phyloP scores from a whole-genome alignment of 1,140 invertebrate species.

The Battus philenor region DNA sequence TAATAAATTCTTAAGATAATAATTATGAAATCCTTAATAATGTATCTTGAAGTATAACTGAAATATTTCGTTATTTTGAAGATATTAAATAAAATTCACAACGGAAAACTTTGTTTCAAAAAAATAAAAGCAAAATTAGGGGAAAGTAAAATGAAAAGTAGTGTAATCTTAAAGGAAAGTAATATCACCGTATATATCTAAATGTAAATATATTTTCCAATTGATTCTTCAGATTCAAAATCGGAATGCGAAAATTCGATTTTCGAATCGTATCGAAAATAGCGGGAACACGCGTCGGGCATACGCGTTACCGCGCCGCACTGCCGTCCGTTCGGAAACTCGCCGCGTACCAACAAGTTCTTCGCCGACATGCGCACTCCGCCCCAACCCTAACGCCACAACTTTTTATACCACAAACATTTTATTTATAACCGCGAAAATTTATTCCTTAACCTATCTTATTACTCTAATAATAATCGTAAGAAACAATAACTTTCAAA shows the following conservation, averaged over 20 bases:
- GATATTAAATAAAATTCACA: slow-evolving; percentile 7
- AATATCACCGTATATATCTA: no score
- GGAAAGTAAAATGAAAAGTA: neutral
- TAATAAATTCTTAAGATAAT: no score
- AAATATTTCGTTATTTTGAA: no score
- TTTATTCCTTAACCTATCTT: neutral
- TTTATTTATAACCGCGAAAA: slow-evolving; percentile 15
- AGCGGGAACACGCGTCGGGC: slow-evolving; percentile 38
- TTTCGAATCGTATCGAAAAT: slow-evolving; percentile 28
- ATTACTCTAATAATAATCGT: no score
- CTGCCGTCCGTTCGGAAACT: slow-evolving; percentile 52
- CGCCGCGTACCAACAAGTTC: slow-evolving; percentile 65
- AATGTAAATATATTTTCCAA: slow-evolving; percentile 12
- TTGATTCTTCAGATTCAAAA: no score
- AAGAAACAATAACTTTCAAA: no score
- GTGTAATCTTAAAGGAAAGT: no score
- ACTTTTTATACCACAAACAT: slow-evolving; percentile 26
- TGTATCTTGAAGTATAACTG: no score
- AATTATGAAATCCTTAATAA: no score
- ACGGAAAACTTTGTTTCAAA: neutral
- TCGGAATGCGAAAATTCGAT: slow-evolving; percentile 30
- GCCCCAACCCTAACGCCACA: slow-evolving; percentile 33
- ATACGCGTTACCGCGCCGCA: slow-evolving; percentile 54
- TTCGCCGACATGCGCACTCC: slow-evolving; percentile 62
- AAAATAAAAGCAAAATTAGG: neutral